Evolutionary conservation across 2,797 vertebrate genomes (phyloP), one percentile per base, ranked within the genome.

Genomic region (Telmatherina bonti): DNA sequence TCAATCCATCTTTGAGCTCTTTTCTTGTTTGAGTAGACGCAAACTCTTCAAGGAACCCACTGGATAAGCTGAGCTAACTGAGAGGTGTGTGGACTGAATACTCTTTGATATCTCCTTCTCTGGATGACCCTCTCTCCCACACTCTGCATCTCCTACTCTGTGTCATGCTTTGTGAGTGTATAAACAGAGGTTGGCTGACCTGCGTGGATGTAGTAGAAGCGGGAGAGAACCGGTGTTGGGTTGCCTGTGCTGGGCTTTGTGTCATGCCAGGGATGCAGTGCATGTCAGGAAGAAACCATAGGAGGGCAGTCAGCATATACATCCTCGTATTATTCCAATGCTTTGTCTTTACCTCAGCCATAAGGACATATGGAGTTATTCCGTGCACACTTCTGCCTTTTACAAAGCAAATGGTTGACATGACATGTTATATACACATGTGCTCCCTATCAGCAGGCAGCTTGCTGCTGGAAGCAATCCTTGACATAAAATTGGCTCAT

Each of bases 231-330:
- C 38, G 13, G 76, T 36, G 38, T 75, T 6, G 13, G 79, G 60
- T 79, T 72, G 78, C 71, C 59, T 76, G 81, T 68, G 83, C 16
- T 2, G 72, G 67, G 80, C 82, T 89, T 90, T 87, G 84, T 91
- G 84, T 84, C 87, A 86, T 35, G 75, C 74, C 22, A 51, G 77
- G 84, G 80, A 81, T 84, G 90, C 90, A 88, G 85, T 84, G 83
- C 65, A 54, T 84, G 79, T 79, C 79, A 80, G 82, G 60, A 65
- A 70, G 83, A 85, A 86, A 84, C 71, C 79, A 82, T 70, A 69
- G 82, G 73, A 80, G 86, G 70, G 67, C 83, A 82, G 79, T 74
- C 72, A 82, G 87, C 86, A 89, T 87, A 87, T 89, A 90, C 86
- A 65, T 49, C 65, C 53, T 51, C 66, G 22, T 61, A 22, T 31